Evolutionary conservation across 2,113 vertebrate genomes (phyloP), one percentile per base, ranked within the genome.

Genomic region (Picathartes gymnocephalus): DNA sequence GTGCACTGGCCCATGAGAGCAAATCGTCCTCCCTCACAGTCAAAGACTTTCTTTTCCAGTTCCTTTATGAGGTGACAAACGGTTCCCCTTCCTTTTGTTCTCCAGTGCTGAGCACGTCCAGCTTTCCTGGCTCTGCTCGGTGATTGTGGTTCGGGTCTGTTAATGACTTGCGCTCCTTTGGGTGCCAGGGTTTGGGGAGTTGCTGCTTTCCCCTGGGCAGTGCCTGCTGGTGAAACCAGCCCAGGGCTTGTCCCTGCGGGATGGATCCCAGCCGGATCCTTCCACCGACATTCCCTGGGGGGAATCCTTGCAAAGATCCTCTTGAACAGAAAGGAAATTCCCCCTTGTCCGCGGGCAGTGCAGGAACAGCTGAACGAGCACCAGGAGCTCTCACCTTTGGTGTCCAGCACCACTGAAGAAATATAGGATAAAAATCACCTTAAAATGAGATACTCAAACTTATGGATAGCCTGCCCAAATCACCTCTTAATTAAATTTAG

Each of bases 1-100:
- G 96, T 88, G 95, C 97, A 94, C 79, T 97, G 95, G 96, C 94
- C 96, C 96, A 96, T 96, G 96, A 97, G 96, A 96, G 94, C 95
- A 96, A 94, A 97, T 95, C 76, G 72, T 95, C 94, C 95, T 96
- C 94, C 92, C 94, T 97, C 81, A 85, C 71, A n/a, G 25, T 89
- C 97, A 95, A 81, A 97, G 94, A 92, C 93, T 93, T 96, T 81
- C 89, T 86, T 88, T 40, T 23, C 62, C 92, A 25, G 79, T 92
- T 86, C 93, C 93, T 95, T 94, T 87, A 82, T 69, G 95, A 89
- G 85, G 86, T 90, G 96, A 96, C 94, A 94, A 97, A 96, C 82
- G 69, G 61, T 56, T 90, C 94, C 81, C 20, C 0, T 81, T 73
- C 33, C 91, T 50, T 96, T 93, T 95, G 89, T 92, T 92, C 80